phyloP scores from a whole-genome alignment of 2,888 invertebrate species.

The Crossocerus cetratus region DNA sequence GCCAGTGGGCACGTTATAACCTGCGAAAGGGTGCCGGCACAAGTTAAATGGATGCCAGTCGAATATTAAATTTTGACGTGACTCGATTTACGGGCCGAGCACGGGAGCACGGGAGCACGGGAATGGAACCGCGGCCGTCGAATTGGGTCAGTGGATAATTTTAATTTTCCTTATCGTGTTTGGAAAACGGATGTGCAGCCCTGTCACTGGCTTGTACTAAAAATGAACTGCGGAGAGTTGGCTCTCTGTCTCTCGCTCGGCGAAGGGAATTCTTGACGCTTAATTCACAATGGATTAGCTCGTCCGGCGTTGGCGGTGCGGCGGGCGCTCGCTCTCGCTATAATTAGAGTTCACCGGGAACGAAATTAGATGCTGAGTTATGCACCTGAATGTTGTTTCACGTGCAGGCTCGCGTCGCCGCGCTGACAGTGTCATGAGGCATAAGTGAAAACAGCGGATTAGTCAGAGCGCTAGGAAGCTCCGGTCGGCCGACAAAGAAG shows the following conservation, averaged over 20 bases:
- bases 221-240: not conserved
- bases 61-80: not conserved
- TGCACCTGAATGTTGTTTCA: constrained; percentile 69
- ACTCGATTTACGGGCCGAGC: not conserved
- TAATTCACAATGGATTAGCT: constrained; percentile 2
- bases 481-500: no score
- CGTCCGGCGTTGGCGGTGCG: constrained; percentile 29
- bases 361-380: constrained; percentile 54
- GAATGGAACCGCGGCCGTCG: no score
- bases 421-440: constrained; percentile 54
- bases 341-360: constrained; percentile 48
- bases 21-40: not conserved
- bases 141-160: no score
- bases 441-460: constrained; percentile 56
- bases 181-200: no score
- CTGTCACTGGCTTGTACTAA: no score
- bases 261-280: not conserved
- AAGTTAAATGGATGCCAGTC: not conserved
- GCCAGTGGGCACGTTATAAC: not conserved
- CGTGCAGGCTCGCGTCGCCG: constrained; percentile 55
- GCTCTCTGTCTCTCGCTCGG: not conserved
- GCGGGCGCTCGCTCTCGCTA: constrained; percentile 53
- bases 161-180: no score
- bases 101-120: no score
- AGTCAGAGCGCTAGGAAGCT: constrained; percentile 6